phyloP scores from a whole-genome alignment of 2,797 vertebrate species.

The Enteromius mattozi region DNA sequence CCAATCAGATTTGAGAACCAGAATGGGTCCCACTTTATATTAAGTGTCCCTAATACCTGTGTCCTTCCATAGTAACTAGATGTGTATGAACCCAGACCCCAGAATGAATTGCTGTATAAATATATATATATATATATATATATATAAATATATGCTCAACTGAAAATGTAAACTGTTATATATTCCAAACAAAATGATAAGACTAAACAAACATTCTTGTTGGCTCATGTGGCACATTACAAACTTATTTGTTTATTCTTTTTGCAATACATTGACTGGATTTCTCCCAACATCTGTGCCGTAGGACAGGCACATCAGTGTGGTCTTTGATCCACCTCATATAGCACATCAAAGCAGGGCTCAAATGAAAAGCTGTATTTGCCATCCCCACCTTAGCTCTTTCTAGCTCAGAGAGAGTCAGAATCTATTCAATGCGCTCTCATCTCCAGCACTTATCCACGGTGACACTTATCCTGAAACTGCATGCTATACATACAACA shows the following conservation, averaged over 20 bases:
- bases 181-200: neutral
- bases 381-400: slow-evolving; percentile 52
- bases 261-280: slow-evolving; percentile 36
- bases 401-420: slow-evolving; percentile 23
- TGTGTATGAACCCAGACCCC: no score
- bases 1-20: no score
- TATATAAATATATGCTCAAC: no score
- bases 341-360: slow-evolving; percentile 60
- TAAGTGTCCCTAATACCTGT: no score
- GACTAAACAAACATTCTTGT: neutral
- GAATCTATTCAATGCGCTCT: slow-evolving; percentile 22
- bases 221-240: slow-evolving; percentile 17
- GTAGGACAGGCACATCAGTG: slow-evolving; percentile 54
- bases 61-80: no score
- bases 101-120: no score
- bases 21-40: no score
- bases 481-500: slow-evolving; percentile 34
- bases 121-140: no score
- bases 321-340: slow-evolving; percentile 61
- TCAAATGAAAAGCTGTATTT: slow-evolving; percentile 57
- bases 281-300: slow-evolving; percentile 42
- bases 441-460: slow-evolving; percentile 43
- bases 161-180: neutral
- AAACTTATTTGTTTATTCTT: slow-evolving; percentile 44
- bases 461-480: slow-evolving; percentile 36